These are phyloP conservation scores for Onchidella celtica DNA, from an alignment of 2,888 invertebrate genomes.

Conservation along the genomic window DNA sequence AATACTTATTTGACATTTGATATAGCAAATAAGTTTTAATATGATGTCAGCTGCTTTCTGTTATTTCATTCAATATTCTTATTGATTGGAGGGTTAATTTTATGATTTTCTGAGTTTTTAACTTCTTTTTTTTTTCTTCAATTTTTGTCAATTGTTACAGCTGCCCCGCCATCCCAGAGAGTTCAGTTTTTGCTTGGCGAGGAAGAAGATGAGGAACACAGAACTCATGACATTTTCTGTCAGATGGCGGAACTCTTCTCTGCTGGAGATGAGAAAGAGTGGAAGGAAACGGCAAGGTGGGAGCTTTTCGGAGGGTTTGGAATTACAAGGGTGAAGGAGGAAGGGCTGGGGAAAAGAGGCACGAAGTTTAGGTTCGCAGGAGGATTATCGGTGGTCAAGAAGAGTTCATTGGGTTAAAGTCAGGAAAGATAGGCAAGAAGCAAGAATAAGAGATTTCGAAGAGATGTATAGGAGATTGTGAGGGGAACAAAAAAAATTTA, in stretches of 20 bases:
- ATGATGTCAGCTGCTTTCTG: too few relatives aligned
- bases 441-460: too few relatives aligned
- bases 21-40: too few relatives aligned
- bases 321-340: background rate
- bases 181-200: slow-evolving; percentile 99
- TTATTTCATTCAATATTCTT: too few relatives aligned
- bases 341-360: background rate
- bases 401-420: background rate
- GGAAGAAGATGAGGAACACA: slow-evolving; percentile 86
- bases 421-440: too few relatives aligned
- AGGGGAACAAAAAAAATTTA: too few relatives aligned
- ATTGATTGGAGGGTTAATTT: too few relatives aligned
- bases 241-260: slow-evolving; percentile 96
- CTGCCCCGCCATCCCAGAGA: slow-evolving; percentile 89
- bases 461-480: too few relatives aligned
- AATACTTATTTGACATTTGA: too few relatives aligned
- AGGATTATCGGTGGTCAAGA: background rate
- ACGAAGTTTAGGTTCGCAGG: background rate
- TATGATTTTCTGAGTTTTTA: too few relatives aligned
- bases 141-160: slow-evolving; percentile 1
- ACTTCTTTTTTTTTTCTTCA: background rate
- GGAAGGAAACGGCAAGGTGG: slow-evolving; percentile 96
- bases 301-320: background rate
- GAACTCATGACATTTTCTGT: slow-evolving; percentile 94
- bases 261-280: slow-evolving; percentile 88